Percentiles rank a stretch among this genome's conserved stretches.
phyloP scores from a whole-genome alignment of 2,888 invertebrate species.

The Lingula anatina region DNA sequence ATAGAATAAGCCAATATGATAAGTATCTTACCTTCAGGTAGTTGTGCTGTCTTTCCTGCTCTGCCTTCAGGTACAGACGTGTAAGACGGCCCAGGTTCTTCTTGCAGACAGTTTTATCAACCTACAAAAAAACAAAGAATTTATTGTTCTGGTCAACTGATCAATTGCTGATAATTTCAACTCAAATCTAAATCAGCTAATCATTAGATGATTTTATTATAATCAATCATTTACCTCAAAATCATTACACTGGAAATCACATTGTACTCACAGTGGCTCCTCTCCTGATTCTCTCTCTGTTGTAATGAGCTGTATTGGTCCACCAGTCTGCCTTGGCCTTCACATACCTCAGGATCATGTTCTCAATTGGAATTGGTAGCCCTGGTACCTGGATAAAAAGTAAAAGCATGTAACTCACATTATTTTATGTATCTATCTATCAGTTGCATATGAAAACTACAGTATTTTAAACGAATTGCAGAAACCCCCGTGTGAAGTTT shows the following conservation, averaged over 20 bases:
- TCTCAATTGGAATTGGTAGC: constrained; percentile 97
- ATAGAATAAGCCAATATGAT: no score
- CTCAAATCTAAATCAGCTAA: no score
- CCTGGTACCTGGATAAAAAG: constrained; percentile 71
- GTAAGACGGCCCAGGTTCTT: constrained; percentile 99
- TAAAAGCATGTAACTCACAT: no score
- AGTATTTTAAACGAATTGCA: no score
- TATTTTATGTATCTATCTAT: no score
- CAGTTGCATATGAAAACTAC: no score
- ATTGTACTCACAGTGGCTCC: constrained; percentile 77
- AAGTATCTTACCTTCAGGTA: constrained; percentile 74
- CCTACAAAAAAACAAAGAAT: constrained; percentile 16
- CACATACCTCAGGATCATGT: constrained; percentile 99
- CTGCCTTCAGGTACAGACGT: constrained; percentile 89
- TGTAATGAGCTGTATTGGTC: constrained; percentile 99
- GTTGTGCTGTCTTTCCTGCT: constrained; percentile 98
- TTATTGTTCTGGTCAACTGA: no score
- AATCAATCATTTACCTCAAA: neutral
- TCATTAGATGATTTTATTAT: no score
- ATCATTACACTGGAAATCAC: neutral
- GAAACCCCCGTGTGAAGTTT: no score
- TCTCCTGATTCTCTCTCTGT: constrained; percentile 93
- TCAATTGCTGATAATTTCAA: neutral
- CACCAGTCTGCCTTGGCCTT: constrained; percentile 99
- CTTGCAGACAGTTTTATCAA: constrained; percentile 99